phyloP scores from a whole-genome alignment of 2,797 vertebrate species.

The Adelosebastes latens region DNA sequence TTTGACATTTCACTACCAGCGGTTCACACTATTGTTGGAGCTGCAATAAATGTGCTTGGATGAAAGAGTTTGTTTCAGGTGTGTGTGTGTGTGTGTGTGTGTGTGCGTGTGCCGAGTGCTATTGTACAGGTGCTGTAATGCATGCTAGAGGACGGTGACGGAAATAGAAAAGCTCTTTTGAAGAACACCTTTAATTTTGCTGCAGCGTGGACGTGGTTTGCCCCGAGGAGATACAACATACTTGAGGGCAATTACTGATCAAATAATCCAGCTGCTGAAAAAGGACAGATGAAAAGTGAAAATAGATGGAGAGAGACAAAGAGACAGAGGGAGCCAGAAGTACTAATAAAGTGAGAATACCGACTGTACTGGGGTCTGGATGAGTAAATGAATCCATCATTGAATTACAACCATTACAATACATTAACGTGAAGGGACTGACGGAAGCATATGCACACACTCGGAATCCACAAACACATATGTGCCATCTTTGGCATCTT shows the following conservation, averaged over 20 bases:
- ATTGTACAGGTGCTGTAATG: neutral
- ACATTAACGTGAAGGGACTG: neutral
- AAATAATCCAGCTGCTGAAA: conserved; percentile 49
- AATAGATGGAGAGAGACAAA: conserved; percentile 30
- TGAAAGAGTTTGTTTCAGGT: neutral
- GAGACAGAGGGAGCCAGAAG: neutral
- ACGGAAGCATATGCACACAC: neutral
- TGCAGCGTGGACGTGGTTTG: conserved; percentile 25
- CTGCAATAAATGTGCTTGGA: neutral
- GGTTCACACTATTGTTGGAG: neutral
- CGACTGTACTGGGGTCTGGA: conserved; percentile 1
- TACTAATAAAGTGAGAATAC: conserved; percentile 21
- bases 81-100: neutral
- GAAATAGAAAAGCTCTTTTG: conserved; percentile 39
- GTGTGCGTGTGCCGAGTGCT: neutral
- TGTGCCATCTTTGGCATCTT: conserved; percentile 56
- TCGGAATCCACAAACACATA: conserved; percentile 19
- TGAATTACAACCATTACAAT: conserved; percentile 31
- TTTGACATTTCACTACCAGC: neutral
- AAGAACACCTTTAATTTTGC: conserved; percentile 57
- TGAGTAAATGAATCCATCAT: conserved; percentile 31
- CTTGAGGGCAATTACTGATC: conserved; percentile 49
- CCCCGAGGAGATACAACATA: conserved; percentile 32
- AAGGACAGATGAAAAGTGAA: conserved; percentile 50
- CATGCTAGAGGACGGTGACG: conserved; percentile 20